A percentile compares a stretch with the other conserved stretches of the same genome.
phyloP scores from a whole-genome alignment of 92 coral and sea anemone genomes.

The Micromussa lordhowensis region DNA sequence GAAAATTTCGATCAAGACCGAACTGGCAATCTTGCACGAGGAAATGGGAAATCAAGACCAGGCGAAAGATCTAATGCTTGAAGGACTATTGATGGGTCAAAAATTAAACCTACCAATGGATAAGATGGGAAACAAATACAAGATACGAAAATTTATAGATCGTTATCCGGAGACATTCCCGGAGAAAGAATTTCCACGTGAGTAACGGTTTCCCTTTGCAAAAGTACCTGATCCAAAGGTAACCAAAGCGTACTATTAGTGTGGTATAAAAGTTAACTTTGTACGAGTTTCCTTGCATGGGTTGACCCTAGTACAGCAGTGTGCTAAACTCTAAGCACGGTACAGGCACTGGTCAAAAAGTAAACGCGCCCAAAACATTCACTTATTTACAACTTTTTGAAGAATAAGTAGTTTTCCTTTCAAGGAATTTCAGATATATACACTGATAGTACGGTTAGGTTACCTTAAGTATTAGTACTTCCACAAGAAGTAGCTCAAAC shows the following conservation, averaged over 20 bases:
- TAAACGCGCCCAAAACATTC: too few species aligned
- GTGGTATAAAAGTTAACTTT: too few species aligned
- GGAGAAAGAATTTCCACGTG: not conserved
- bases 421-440: too few species aligned
- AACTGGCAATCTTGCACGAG: constrained; percentile 7
- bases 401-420: too few species aligned
- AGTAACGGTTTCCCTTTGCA: not conserved
- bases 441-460: too few species aligned
- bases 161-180: constrained; percentile 2
- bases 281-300: too few species aligned
- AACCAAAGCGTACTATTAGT: too few species aligned
- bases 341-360: too few species aligned
- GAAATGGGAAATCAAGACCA: not conserved
- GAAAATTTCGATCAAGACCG: constrained; percentile 30
- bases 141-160: not conserved
- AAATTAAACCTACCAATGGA: not conserved
- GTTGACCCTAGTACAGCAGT: too few species aligned
- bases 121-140: not conserved
- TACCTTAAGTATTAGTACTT: not conserved
- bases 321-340: too few species aligned
- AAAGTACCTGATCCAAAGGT: too few species aligned
- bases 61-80: constrained; percentile 6
- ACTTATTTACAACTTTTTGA: too few species aligned
- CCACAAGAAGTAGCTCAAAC: not conserved
- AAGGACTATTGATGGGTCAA: constrained; percentile 18